Conservation (phyloP, 2,888 invertebrate genomes). For the Minunthozetes semirufus region DNA sequence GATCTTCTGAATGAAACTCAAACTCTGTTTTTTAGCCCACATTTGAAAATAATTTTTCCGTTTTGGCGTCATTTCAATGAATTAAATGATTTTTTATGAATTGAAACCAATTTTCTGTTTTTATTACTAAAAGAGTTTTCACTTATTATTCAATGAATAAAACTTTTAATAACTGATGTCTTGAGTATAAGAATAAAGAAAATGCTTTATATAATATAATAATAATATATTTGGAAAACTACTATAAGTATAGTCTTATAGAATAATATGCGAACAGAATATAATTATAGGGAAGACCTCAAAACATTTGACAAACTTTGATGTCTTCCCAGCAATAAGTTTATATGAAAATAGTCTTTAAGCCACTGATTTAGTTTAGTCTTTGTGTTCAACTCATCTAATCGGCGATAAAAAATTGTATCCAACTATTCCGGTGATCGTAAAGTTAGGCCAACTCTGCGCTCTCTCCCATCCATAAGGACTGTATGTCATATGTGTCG, state of each 20-base stretch:
- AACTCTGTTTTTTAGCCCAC: neutral
- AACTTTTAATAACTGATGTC: too few relatives aligned
- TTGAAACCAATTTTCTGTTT: neutral
- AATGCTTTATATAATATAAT: too few relatives aligned
- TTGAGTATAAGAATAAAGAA: too few relatives aligned
- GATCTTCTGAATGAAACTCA: neutral
- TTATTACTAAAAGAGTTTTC: neutral
- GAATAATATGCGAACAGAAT: too few relatives aligned
- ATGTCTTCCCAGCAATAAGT: neutral
- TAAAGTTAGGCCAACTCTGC: slow-evolving; percentile 4
- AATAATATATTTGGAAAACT: too few relatives aligned
- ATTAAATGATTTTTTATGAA: neutral
- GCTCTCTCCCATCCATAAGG: neutral
- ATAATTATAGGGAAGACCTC: too few relatives aligned
- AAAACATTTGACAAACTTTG: too few relatives aligned
- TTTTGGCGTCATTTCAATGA: neutral
- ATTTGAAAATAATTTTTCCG: neutral
- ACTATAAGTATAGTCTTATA: too few relatives aligned
- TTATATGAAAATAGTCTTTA: neutral
- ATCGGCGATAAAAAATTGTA: neutral
- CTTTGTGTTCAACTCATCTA: neutral
- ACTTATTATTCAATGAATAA: neutral
- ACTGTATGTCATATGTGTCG: neutral
- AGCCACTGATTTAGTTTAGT: neutral
- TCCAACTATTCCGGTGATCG: neutral